Evolutionary conservation across 2,888 invertebrate genomes (phyloP).

Genomic region (Ptilodon capucinus): DNA sequence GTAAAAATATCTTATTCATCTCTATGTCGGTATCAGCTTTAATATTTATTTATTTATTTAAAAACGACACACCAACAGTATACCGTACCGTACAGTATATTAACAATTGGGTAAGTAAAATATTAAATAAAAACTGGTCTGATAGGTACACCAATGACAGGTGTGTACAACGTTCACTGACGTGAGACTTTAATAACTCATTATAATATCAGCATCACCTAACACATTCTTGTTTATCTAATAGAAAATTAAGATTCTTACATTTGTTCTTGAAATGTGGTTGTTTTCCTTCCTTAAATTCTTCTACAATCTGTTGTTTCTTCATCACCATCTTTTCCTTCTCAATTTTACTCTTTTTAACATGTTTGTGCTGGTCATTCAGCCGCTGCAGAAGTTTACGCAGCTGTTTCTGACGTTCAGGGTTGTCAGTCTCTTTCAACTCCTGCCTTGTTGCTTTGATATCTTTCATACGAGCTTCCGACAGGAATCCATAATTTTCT

Average conservation of each 20-base stretch:
- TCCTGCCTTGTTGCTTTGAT: conserved; percentile 84
- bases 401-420: conserved; percentile 84
- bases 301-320: conserved; percentile 77
- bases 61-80: too few species aligned
- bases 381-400: conserved; percentile 88
- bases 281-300: conserved; percentile 85
- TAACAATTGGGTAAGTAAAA: too few species aligned
- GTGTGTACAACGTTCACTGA: too few species aligned
- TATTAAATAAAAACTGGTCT: too few species aligned
- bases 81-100: too few species aligned
- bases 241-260: conserved; percentile 36
- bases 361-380: conserved; percentile 89
- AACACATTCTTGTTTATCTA: background rate
- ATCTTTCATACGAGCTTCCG: conserved; percentile 88
- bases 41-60: too few species aligned
- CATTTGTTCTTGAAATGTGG: conserved; percentile 85
- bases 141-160: too few species aligned
- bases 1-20: too few species aligned
- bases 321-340: conserved; percentile 79
- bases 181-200: too few species aligned
- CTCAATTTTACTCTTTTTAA: conserved; percentile 80
- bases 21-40: too few species aligned
- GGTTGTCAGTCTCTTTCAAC: conserved; percentile 83
- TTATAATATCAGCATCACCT: too few species aligned
- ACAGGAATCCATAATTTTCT: conserved; percentile 89